A percentile compares a stretch with the other conserved stretches of the same genome.
Evolutionary conservation across 2,797 vertebrate species (phyloP).

Genomic region (Alouatta caraya): DNA sequence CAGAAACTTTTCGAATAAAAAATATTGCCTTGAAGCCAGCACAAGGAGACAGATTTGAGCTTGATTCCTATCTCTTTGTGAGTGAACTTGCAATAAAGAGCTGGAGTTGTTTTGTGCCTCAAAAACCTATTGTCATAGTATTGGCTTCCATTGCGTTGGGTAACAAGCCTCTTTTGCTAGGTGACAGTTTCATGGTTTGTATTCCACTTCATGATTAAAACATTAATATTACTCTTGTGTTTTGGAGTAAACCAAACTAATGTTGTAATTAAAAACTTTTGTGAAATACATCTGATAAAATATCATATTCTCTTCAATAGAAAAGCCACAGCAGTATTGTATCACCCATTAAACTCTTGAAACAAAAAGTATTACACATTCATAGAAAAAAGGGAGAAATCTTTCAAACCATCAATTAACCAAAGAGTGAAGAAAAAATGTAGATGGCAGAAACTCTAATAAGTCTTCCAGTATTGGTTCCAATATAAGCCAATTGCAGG

Average conservation of each 20-base stretch:
- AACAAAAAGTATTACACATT: constrained; percentile 62
- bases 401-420: neutral
- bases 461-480: neutral
- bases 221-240: constrained; percentile 76
- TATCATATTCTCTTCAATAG: constrained; percentile 75
- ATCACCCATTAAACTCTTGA: constrained; percentile 54
- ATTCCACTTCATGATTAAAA: constrained; percentile 73
- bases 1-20: neutral
- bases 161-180: no score
- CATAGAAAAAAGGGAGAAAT: constrained; percentile 39
- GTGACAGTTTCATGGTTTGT: constrained; percentile 44
- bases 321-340: constrained; percentile 52
- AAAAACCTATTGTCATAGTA: no score
- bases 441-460: neutral
- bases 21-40: neutral
- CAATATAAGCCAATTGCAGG: neutral
- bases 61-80: neutral
- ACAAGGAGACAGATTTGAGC: neutral
- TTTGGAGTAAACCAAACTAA: constrained; percentile 79
- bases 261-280: constrained; percentile 80
- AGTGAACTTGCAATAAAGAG: neutral
- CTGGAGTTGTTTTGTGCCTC: neutral
- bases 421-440: neutral
- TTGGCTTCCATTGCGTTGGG: no score
- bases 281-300: constrained; percentile 80